Evolutionary conservation across 2,113 vertebrate genomes (phyloP).

Genomic region (Azemiops feae): DNA sequence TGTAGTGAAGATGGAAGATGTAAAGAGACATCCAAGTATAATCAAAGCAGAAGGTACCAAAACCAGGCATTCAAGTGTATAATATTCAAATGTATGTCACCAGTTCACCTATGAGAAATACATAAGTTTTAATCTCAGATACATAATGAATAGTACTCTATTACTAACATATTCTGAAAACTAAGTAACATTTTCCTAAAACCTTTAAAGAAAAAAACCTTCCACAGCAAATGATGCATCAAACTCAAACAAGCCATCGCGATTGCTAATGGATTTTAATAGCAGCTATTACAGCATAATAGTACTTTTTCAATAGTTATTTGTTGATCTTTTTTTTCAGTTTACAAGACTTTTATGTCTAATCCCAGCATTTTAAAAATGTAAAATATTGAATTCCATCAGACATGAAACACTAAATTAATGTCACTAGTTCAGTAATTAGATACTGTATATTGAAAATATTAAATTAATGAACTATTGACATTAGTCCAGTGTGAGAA

Average conservation of each 20-base stretch:
- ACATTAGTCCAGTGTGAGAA: background rate
- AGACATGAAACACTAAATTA: background rate
- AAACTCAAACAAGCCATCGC: conserved; percentile 82
- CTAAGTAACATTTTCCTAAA: conserved; percentile 68
- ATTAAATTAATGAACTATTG: background rate
- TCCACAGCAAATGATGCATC: conserved; percentile 83
- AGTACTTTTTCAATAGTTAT: conserved; percentile 83
- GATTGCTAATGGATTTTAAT: conserved; percentile 86
- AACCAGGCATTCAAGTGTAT: background rate
- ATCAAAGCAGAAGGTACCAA: background rate
- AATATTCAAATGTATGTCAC: background rate
- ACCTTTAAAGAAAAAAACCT: conserved; percentile 71
- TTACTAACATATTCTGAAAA: conserved; percentile 60
- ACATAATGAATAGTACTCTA: conserved; percentile 57
- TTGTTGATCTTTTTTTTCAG: conserved; percentile 75
- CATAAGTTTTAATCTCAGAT: conserved; percentile 55
- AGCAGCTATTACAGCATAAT: conserved; percentile 82
- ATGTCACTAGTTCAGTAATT: background rate
- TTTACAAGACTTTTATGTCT: conserved; percentile 82
- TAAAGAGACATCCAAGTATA: background rate
- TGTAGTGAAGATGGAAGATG: background rate
- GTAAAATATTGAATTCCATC: background rate
- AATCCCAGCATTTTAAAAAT: conserved; percentile 64
- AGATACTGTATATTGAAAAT: background rate
- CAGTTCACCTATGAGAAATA: conserved; percentile 41